Evolutionary conservation across 2,113 vertebrate species (phyloP).

Genomic region (Nansenia antarctica): DNA sequence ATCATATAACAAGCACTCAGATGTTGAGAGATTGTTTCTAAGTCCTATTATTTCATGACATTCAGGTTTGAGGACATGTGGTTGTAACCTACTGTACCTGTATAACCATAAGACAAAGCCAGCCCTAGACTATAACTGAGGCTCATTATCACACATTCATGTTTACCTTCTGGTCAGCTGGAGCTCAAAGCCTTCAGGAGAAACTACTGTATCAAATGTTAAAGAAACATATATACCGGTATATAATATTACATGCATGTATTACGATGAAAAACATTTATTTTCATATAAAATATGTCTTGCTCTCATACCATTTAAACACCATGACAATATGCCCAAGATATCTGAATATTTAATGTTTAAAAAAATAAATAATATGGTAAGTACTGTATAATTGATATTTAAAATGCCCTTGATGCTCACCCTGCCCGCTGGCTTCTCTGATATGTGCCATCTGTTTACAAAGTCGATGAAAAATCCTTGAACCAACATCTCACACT

Average conservation of each 20-base stretch:
- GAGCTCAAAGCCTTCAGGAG: neutral
- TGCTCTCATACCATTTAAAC: neutral
- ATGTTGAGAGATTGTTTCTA: neutral
- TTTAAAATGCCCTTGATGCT: conserved; percentile 60
- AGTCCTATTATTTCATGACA: neutral
- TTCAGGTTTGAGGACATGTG: neutral
- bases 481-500: conserved; percentile 27
- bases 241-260: too few species aligned
- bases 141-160: neutral
- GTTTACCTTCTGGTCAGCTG: neutral
- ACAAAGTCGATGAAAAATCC: conserved; percentile 67
- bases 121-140: neutral
- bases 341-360: conserved; percentile 59
- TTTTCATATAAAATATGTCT: neutral
- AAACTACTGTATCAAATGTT: neutral
- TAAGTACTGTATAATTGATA: conserved; percentile 62
- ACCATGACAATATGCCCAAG: neutral
- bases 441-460: conserved; percentile 69
- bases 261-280: neutral
- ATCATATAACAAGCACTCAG: neutral
- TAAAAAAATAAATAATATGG: conserved; percentile 10
- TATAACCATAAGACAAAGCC: neutral
- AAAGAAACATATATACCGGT: too few species aligned
- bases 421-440: conserved; percentile 58
- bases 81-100: neutral